These are phyloP conservation scores for Climacteris rufus DNA, from an alignment of 2,113 vertebrate genomes.

Conservation along the genomic window DNA sequence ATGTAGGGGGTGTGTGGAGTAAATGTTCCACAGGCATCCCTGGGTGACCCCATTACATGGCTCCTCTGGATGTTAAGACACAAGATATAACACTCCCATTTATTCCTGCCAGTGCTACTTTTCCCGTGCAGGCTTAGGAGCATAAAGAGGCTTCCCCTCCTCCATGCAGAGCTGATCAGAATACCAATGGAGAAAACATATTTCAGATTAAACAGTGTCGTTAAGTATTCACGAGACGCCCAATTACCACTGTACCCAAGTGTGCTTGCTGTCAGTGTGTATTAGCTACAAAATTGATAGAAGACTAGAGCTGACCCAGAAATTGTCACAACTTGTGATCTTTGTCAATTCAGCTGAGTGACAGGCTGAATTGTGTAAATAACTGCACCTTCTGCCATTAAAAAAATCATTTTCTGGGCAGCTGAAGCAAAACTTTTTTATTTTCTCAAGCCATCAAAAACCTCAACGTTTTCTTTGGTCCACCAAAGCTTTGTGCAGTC, in stretches of 20 bases:
- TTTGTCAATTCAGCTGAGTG: neutral
- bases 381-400: neutral
- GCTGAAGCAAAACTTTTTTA: neutral
- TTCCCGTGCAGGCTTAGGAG: neutral
- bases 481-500: neutral
- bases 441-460: neutral
- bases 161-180: neutral
- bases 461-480: fast-evolving
- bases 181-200: neutral
- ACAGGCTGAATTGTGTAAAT: neutral
- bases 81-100: neutral
- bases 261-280: neutral
- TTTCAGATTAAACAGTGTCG: neutral
- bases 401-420: neutral
- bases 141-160: neutral
- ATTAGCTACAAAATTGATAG: neutral
- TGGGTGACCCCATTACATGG: neutral
- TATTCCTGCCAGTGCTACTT: neutral
- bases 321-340: neutral
- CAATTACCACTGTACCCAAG: neutral
- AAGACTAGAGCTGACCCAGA: neutral
- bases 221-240: neutral
- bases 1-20: neutral
- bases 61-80: neutral
- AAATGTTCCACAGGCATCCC: neutral